These are phyloP conservation scores for Drosophila seclusa DNA, from an alignment of 2,888 invertebrate genomes.

Conservation along the genomic window DNA sequence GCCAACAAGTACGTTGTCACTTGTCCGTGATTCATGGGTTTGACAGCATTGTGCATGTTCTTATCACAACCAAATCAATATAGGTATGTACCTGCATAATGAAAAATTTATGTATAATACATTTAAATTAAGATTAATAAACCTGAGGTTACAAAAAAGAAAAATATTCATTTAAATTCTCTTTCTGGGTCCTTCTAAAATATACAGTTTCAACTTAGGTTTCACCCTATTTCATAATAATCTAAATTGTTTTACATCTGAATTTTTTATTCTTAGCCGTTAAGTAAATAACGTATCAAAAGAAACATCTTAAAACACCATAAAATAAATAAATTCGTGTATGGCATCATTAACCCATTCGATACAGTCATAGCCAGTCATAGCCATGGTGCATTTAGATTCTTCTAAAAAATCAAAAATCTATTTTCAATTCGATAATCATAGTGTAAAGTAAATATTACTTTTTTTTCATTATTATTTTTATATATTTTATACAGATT, in stretches of 20 bases:
- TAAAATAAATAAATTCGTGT: background rate
- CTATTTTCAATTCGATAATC: background rate
- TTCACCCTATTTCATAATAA: background rate
- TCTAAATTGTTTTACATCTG: background rate
- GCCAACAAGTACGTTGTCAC: conserved; percentile 37
- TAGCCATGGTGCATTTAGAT: background rate
- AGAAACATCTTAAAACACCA: background rate
- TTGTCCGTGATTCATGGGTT: conserved; percentile 51
- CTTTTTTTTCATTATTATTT: background rate
- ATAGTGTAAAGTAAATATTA: background rate
- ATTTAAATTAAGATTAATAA: conserved; percentile 5
- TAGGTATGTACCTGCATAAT: background rate
- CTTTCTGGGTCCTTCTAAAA: background rate
- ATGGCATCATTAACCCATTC: background rate
- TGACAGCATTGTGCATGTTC: conserved; percentile 27
- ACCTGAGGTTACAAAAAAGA: background rate
- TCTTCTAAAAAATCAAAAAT: background rate
- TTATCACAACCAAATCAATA: conserved; percentile 16
- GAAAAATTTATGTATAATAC: conserved; percentile 4
- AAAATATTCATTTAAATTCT: background rate
- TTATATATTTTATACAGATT: background rate
- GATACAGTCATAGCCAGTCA: background rate
- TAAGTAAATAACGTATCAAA: background rate
- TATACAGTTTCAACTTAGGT: background rate
- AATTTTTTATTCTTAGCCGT: background rate